Conservation (phyloP, 2,113 vertebrate genomes). For the Pterocles orientalis region DNA sequence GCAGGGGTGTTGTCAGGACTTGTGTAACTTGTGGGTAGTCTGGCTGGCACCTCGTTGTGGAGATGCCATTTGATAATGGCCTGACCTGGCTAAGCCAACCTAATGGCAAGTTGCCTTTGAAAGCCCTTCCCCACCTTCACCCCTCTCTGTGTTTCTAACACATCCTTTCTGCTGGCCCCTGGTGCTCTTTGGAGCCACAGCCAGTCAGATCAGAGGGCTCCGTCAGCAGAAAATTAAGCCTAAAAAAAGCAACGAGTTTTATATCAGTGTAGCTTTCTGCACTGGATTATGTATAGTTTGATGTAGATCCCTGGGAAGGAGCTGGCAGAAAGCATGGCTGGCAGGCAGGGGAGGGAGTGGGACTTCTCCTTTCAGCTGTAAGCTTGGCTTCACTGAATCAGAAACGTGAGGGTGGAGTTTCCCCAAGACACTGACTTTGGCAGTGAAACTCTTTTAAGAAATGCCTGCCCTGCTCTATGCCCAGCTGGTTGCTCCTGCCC, state of each 20-base stretch:
- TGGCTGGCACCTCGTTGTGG: background rate
- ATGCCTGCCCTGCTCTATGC: background rate
- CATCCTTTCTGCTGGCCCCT: background rate
- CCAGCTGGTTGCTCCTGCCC: background rate
- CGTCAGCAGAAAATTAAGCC: background rate
- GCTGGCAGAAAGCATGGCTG: background rate
- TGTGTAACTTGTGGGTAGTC: slow-evolving; percentile 20
- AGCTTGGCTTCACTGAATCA: background rate
- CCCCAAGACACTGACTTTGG: background rate
- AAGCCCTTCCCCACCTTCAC: background rate
- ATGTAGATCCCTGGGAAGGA: background rate
- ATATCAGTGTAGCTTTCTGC: background rate
- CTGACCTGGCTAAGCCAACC: background rate
- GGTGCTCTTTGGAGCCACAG: background rate
- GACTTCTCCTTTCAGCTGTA: background rate
- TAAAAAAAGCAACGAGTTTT: background rate
- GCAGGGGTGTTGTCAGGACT: background rate
- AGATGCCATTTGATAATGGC: background rate
- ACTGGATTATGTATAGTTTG: background rate
- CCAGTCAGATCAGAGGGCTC: background rate
- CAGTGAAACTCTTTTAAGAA: background rate
- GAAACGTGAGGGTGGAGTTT: background rate
- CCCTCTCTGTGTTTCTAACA: background rate
- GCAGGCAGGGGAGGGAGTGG: background rate
- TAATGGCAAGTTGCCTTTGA: background rate